phyloP scores from a whole-genome alignment of 2,888 invertebrate species.

The Cistogaster globosa region DNA sequence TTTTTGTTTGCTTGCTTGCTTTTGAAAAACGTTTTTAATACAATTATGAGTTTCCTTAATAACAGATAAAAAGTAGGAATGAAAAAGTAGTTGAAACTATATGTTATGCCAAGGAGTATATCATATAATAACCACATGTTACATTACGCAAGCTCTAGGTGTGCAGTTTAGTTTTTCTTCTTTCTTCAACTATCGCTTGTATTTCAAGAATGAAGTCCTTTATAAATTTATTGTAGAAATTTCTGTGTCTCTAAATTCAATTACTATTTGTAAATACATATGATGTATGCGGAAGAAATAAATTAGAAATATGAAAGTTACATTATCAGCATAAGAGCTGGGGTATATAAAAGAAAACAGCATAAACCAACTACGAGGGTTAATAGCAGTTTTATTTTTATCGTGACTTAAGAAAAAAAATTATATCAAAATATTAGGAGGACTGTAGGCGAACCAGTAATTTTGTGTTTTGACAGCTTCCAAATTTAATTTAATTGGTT shows the following conservation, averaged over 20 bases:
- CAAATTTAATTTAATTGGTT: too few species aligned
- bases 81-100: constrained; percentile 16
- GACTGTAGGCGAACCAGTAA: too few species aligned
- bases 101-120: constrained; percentile 16
- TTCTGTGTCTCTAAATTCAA: constrained; percentile 52
- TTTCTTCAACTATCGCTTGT: constrained; percentile 30
- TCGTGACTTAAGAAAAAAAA: too few species aligned
- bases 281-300: constrained; percentile 29
- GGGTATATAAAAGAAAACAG: too few species aligned
- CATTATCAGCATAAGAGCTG: neutral
- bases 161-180: neutral
- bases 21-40: constrained; percentile 4
- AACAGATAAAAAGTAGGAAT: neutral
- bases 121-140: constrained; percentile 26
- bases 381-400: too few species aligned
- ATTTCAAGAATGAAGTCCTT: constrained; percentile 27
- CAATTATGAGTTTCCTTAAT: constrained; percentile 16
- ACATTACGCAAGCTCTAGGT: constrained; percentile 32
- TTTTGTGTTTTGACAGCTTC: too few species aligned
- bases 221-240: neutral
- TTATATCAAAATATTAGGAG: too few species aligned
- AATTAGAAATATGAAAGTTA: constrained; percentile 39
- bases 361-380: too few species aligned
- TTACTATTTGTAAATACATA: constrained; percentile 32
- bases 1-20: neutral